Percentiles rank a stretch among this genome's conserved stretches.
Evolutionary conservation across 2,888 invertebrate genomes (phyloP).

Genomic region (Napeogenes sylphis): DNA sequence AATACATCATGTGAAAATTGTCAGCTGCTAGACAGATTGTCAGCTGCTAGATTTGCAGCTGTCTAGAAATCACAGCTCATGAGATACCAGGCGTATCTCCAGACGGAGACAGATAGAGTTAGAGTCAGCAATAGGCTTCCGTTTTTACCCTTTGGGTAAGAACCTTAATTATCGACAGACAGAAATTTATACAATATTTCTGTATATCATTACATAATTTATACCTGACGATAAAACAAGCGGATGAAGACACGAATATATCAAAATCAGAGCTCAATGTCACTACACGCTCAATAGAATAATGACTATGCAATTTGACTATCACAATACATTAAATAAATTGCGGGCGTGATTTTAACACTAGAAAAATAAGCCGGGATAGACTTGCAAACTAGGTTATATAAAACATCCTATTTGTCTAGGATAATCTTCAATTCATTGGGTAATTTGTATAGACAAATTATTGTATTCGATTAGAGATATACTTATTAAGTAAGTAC

Average conservation of each 20-base stretch:
- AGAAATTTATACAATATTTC: background rate
- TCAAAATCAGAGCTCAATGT: conserved; percentile 19
- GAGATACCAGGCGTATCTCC: too few species aligned
- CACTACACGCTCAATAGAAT: conserved; percentile 49
- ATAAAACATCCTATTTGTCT: background rate
- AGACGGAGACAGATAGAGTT: too few species aligned
- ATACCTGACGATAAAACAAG: background rate
- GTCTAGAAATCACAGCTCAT: too few species aligned
- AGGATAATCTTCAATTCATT: background rate
- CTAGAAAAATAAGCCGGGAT: conserved; percentile 5
- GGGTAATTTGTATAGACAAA: too few species aligned
- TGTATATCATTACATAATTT: background rate
- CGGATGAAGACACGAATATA: conserved; percentile 20
- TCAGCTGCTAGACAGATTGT: too few species aligned
- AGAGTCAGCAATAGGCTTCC: too few species aligned
- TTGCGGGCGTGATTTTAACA: conserved; percentile 16
- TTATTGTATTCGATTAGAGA: too few species aligned
- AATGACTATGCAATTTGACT: conserved; percentile 52
- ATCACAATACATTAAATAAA: conserved; percentile 33
- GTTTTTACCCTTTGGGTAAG: too few species aligned
- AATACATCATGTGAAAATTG: too few species aligned
- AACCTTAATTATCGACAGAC: too few species aligned
- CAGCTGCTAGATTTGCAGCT: too few species aligned
- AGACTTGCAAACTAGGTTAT: background rate
- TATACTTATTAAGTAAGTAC: too few species aligned